A percentile compares a stretch with the other conserved stretches of the same genome.
phyloP scores from a whole-genome alignment of 2,113 vertebrate genomes.

The Ivindomyrus marchei region DNA sequence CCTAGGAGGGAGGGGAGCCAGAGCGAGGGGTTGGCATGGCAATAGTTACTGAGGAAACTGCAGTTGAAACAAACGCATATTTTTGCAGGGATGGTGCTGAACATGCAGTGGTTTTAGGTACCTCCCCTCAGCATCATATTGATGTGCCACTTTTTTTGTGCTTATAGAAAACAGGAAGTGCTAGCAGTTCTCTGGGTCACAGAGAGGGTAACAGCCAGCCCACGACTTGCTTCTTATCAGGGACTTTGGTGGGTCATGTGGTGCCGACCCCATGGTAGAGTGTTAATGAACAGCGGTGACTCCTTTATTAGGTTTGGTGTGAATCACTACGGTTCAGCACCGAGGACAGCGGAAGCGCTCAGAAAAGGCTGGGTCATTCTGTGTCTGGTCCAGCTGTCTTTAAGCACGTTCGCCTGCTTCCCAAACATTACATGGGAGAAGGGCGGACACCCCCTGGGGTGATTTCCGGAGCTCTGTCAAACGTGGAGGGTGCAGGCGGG shows the following conservation, averaged over 20 bases:
- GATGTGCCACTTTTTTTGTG: neutral
- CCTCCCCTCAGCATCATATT: neutral
- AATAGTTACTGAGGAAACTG: constrained; percentile 56
- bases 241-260: neutral
- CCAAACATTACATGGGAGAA: neutral
- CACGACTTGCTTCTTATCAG: neutral
- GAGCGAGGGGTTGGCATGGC: constrained; percentile 51
- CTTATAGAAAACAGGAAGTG: neutral
- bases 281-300: constrained; percentile 25
- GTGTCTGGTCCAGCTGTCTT: neutral
- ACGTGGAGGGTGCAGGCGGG: neutral
- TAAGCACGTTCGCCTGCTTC: neutral
- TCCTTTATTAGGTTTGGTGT: neutral
- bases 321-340: constrained; percentile 26
- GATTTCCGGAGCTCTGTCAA: neutral
- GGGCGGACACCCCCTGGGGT: neutral
- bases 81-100: constrained; percentile 35
- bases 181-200: neutral
- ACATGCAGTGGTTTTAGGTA: neutral
- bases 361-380: constrained; percentile 25
- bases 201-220: neutral
- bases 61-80: constrained; percentile 56
- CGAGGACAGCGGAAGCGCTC: constrained; percentile 18
- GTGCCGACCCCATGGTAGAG: neutral
- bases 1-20: constrained; percentile 22